phyloP scores from a whole-genome alignment of 53 echinoderm and acorn worm species.

The Holothuria leucospilota region DNA sequence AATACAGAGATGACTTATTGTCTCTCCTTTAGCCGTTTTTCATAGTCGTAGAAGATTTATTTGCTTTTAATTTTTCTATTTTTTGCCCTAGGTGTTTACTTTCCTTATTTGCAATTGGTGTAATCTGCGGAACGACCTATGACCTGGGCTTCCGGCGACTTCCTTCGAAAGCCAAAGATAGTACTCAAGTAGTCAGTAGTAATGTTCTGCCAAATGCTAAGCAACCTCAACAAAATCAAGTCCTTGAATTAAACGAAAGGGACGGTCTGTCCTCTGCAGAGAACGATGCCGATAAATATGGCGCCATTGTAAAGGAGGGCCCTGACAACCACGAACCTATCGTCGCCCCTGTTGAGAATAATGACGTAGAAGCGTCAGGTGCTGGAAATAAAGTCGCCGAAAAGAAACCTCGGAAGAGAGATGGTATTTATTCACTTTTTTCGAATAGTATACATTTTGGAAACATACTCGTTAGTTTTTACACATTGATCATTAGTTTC shows the following conservation, averaged over 20 bases:
- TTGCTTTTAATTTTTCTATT: no score
- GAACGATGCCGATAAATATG: background rate
- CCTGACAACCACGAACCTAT: background rate
- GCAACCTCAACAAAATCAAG: no score
- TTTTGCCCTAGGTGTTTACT: no score
- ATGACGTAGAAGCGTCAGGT: background rate
- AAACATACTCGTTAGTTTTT: no score
- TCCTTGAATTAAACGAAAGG: no score
- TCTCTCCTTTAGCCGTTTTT: no score
- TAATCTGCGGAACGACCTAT: slow-evolving; percentile 8
- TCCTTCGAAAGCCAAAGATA: background rate
- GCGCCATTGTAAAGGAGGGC: background rate
- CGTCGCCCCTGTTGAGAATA: background rate
- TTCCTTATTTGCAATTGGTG: background rate
- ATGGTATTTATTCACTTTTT: background rate
- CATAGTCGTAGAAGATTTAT: no score
- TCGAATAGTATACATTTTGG: no score
- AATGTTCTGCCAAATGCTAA: background rate
- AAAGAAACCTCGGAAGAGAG: background rate
- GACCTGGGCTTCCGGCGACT: background rate
- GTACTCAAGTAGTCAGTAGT: background rate
- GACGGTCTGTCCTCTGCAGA: no score
- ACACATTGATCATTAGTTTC: no score
- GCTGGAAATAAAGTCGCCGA: background rate
- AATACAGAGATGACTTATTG: no score